phyloP scores from a whole-genome alignment of 2,113 vertebrate species.

The Oxyura jamaicensis region DNA sequence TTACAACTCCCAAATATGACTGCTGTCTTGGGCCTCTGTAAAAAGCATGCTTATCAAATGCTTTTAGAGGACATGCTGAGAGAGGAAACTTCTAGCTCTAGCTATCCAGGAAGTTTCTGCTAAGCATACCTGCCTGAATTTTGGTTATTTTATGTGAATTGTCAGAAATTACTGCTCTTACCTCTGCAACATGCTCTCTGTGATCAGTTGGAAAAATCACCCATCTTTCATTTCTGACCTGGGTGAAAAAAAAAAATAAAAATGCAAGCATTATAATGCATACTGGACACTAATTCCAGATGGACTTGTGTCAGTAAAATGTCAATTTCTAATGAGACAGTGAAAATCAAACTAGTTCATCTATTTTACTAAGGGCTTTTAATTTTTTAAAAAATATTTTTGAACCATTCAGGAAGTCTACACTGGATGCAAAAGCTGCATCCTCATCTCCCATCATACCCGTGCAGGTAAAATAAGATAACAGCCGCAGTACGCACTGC shows the following conservation, averaged over 20 bases:
- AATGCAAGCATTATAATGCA: background rate
- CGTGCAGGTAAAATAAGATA: background rate
- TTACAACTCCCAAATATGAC: background rate
- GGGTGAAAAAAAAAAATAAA: background rate
- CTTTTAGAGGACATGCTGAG: background rate
- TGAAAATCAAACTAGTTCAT: background rate
- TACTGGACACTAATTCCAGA: background rate
- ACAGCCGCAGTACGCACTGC: background rate
- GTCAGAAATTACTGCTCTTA: slow-evolving; percentile 1
- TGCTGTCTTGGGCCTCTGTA: background rate
- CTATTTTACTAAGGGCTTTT: background rate
- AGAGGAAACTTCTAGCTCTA: background rate
- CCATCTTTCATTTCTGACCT: slow-evolving; percentile 15
- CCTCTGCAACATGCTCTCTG: background rate
- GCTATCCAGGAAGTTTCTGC: background rate
- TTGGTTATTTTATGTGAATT: background rate
- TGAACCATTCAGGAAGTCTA: background rate
- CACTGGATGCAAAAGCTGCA: background rate
- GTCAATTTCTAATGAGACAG: background rate
- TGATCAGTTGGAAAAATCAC: background rate
- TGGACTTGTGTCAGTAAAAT: slow-evolving; percentile 3
- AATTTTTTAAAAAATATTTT: background rate
- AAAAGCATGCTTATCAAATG: background rate
- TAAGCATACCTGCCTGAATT: background rate
- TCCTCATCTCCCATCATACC: background rate